These are phyloP conservation scores for Cryptocephalus moraei DNA, from an alignment of 2,888 invertebrate species.

Conservation along the genomic window DNA sequence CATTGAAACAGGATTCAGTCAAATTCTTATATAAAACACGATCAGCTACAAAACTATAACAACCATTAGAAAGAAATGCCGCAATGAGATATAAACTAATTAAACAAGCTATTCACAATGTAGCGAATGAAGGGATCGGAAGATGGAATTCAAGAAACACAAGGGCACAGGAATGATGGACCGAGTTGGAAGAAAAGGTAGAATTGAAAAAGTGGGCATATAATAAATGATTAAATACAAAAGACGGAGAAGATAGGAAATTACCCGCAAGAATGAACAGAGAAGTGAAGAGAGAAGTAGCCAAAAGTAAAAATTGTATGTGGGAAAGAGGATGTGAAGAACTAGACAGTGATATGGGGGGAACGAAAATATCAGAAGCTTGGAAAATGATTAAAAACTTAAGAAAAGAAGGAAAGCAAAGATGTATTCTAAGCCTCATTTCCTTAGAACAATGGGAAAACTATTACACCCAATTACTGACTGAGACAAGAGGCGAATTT, in stretches of 20 bases:
- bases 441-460: no score
- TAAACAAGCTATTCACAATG: neutral
- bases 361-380: no score
- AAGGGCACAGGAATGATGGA: neutral
- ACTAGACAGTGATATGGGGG: no score
- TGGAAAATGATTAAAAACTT: neutral
- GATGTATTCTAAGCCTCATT: neutral
- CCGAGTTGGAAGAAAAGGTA: neutral
- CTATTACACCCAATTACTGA: neutral
- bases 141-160: no score
- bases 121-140: neutral
- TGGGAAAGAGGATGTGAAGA: no score
- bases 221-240: no score
- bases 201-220: no score
- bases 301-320: no score
- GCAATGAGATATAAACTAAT: constrained; percentile 1
- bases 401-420: neutral
- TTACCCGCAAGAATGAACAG: no score
- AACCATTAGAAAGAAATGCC: neutral
- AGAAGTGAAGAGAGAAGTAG: no score
- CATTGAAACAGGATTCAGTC: neutral
- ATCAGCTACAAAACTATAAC: neutral
- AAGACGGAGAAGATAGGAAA: no score
- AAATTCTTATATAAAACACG: neutral
- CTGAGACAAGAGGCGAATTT: neutral